Evolutionary conservation across 37 sponge, comb jelly and placozoan species (phyloP).

Genomic region (Aplysina aerophoba): DNA sequence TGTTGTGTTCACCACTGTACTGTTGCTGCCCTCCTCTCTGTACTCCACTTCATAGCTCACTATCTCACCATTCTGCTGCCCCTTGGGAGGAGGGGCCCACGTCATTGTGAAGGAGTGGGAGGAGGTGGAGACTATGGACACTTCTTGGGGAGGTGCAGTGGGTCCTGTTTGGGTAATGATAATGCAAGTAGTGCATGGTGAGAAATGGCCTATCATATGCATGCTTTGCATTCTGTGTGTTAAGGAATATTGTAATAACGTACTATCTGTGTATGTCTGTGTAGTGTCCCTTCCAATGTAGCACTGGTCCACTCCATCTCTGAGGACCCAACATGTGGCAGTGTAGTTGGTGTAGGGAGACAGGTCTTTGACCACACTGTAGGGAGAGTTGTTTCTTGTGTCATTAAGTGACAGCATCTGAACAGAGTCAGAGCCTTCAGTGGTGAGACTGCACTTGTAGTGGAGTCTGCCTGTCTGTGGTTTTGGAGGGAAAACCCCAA

Average conservation of each 20-base stretch:
- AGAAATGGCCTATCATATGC: no score
- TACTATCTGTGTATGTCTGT: background rate
- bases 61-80: background rate
- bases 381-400: no score
- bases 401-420: no score
- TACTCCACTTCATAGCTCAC: background rate
- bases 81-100: background rate
- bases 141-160: background rate
- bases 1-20: background rate
- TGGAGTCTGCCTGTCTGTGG: no score
- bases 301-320: conserved; percentile 4
- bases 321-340: background rate
- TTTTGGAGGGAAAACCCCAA: no score
- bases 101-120: conserved; percentile 13
- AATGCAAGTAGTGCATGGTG: no score
- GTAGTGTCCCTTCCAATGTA: background rate
- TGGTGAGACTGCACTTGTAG: no score
- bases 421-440: no score
- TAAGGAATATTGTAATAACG: background rate
- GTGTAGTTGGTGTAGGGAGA: conserved; percentile 1
- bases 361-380: background rate
- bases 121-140: background rate
- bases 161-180: background rate
- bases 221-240: no score
- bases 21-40: background rate